A percentile compares a stretch with the other conserved stretches of the same genome.
Conservation (phyloP, 2,797 vertebrate species). For the Lophius americanus region DNA sequence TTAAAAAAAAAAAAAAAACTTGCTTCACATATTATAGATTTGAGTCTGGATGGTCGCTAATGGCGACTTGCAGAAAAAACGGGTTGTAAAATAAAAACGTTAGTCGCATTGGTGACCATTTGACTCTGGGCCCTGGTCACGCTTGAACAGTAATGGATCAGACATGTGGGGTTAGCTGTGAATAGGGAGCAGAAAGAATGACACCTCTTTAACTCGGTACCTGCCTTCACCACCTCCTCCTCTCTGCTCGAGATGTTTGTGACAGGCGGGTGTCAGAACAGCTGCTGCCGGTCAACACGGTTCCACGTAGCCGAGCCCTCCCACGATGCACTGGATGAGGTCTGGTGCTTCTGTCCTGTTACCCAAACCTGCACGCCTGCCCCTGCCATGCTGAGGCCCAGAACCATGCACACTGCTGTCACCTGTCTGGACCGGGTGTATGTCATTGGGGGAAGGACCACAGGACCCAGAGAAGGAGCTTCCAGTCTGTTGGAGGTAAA, state of each 20-base stretch:
- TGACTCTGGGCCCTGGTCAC: no score
- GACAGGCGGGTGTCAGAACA: conserved; percentile 92
- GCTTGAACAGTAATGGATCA: no score
- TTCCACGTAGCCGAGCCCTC: conserved; percentile 89
- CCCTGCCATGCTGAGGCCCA: conserved; percentile 88
- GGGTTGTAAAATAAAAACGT: no score
- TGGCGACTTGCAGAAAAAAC: no score
- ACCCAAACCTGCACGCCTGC: conserved; percentile 83
- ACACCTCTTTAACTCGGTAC: not conserved
- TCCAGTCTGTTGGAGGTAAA: conserved; percentile 85
- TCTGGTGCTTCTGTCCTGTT: conserved; percentile 94
- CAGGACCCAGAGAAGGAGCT: conserved; percentile 81
- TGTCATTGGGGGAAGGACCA: conserved; percentile 92
- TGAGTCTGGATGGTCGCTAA: no score
- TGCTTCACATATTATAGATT: no score
- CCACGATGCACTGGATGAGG: conserved; percentile 92
- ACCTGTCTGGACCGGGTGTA: conserved; percentile 88
- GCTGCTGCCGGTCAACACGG: conserved; percentile 88
- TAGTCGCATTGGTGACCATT: no score
- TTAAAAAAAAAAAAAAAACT: no score
- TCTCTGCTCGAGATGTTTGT: conserved; percentile 83
- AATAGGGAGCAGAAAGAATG: no score
- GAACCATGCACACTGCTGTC: conserved; percentile 94
- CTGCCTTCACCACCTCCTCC: not conserved
- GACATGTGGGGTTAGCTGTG: not conserved